Evolutionary conservation across 1,140 invertebrate species (phyloP).

Genomic region (Diabrotica virgifera): DNA sequence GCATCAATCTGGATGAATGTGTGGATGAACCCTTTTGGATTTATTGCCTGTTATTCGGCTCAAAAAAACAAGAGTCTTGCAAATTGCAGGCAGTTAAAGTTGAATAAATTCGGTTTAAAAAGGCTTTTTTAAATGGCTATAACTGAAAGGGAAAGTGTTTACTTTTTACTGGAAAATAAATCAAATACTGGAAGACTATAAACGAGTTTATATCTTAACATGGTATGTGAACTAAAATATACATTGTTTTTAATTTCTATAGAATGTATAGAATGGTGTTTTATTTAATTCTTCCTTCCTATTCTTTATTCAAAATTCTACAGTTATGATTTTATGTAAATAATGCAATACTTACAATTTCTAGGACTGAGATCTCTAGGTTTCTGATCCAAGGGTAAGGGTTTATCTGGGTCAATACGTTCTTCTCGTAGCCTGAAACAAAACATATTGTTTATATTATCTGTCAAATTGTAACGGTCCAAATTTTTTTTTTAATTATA

Average conservation of each 20-base stretch:
- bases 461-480: too few species aligned
- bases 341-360: constrained; percentile 66
- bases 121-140: neutral
- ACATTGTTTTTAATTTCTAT: too few species aligned
- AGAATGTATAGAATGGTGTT: too few species aligned
- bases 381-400: constrained; percentile 73
- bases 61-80: constrained; percentile 14
- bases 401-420: constrained; percentile 74
- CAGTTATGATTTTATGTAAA: too few species aligned
- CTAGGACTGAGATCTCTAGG: constrained; percentile 78
- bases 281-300: too few species aligned
- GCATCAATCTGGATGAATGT: constrained; percentile 29
- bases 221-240: too few species aligned
- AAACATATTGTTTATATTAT: constrained; percentile 26
- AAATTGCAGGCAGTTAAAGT: constrained; percentile 6
- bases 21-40: constrained; percentile 21
- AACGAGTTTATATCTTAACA: too few species aligned
- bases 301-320: too few species aligned
- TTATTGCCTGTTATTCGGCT: constrained; percentile 19
- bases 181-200: too few species aligned
- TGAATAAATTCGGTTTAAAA: neutral
- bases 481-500: too few species aligned
- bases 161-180: neutral
- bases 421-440: constrained; percentile 79
- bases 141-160: constrained; percentile 1